A percentile compares a stretch with the other conserved stretches of the same genome.
These are phyloP conservation scores for Brenthis daphne DNA, from an alignment of 2,888 invertebrate species.

Conservation along the genomic window DNA sequence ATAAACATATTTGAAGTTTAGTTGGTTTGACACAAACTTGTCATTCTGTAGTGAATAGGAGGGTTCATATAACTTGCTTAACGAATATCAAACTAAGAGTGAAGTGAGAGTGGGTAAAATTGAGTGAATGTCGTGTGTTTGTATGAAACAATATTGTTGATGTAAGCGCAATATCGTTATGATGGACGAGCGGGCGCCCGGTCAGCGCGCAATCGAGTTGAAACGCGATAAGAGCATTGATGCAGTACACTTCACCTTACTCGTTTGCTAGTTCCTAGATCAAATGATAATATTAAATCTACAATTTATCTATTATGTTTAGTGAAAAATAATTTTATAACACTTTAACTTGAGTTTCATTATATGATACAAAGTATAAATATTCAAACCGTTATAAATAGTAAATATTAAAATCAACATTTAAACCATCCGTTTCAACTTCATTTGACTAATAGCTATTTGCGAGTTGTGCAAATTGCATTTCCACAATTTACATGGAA, in stretches of 20 bases:
- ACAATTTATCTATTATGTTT: neutral
- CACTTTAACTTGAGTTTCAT: no score
- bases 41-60: slow-evolving; percentile 22
- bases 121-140: slow-evolving; percentile 31
- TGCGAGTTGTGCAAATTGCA: slow-evolving; percentile 31
- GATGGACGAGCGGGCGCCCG: slow-evolving; percentile 73
- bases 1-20: slow-evolving; percentile 27
- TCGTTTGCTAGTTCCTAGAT: slow-evolving; percentile 31
- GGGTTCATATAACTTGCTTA: slow-evolving; percentile 12
- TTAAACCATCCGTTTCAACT: neutral
- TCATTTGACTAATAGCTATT: slow-evolving; percentile 8
- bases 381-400: no score
- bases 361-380: no score
- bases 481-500: slow-evolving; percentile 31
- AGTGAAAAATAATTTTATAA: neutral
- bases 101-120: slow-evolving; percentile 43
- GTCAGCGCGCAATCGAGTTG: slow-evolving; percentile 76
- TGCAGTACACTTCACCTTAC: slow-evolving; percentile 40
- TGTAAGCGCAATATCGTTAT: slow-evolving; percentile 79
- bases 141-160: slow-evolving; percentile 78
- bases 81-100: slow-evolving; percentile 30
- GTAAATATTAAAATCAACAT: neutral
- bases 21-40: slow-evolving; percentile 30
- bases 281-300: slow-evolving; percentile 32
- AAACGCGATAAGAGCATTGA: slow-evolving; percentile 66